Base-by-base conservation (phyloP, 2,113 vertebrate species). In the Microtus montanus region DNA sequence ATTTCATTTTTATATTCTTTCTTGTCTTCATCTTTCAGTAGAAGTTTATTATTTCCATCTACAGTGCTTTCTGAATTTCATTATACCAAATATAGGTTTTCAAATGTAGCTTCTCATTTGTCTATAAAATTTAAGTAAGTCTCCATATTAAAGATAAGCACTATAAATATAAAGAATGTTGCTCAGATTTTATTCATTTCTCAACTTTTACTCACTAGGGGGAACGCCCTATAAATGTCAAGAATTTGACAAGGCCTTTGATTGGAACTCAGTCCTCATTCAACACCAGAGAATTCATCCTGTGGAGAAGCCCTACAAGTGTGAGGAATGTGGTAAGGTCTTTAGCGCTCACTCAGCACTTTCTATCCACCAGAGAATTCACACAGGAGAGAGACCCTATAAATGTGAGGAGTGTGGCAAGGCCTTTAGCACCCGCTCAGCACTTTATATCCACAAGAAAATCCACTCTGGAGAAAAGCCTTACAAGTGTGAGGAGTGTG, bases 181-280 rank as follows among this genome's bases (percentile, higher is more conserved):
- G 24, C 82, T 44, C 41, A 26, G 58, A 64, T 44, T 63, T 83
- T 63, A 64, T 84, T 64, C 38, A 44, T 64, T 44, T 84, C 38
- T 84, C n/a, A 84, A 44, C 82, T 30, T 84, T 44, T 84, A 19
- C 82, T 84, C 82, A 44, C 82, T 38, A 84, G 64, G 64, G 66
- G 64, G 15, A 70, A 70, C 35, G 9, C 64, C 84, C 8, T 87
- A 87, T 47, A 70, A 87, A 70, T 87, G 44, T n/a, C 64, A 70
- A 52, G 84, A 87, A 33, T 70, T 70, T 87, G 84, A 87, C 64
- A 87, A 87, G 63, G 41, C 64, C 66, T 87, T 84, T 84, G 82
- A 84, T 64, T 84, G 82, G 58, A 84, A 84, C 38, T 64, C 82
- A 84, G 58, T 84, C 8, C 82, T 84, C 44, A 30, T 84, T 84